A percentile compares a stretch with the other conserved stretches of the same genome.
phyloP scores from a whole-genome alignment of 1,140 invertebrate genomes.

The Eupristina koningsbergeri region DNA sequence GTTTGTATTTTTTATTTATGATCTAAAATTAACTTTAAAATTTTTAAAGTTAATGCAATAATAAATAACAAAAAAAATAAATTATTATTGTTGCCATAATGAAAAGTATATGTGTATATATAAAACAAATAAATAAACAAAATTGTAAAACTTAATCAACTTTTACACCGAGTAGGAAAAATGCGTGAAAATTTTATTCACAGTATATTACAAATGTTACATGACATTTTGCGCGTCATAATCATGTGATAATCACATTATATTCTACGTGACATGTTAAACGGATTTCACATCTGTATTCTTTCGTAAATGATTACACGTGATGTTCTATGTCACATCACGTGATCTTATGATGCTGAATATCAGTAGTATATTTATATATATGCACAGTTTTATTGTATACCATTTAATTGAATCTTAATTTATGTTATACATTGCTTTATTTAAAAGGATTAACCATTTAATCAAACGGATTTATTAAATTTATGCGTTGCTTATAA shows the following conservation, averaged over 20 bases:
- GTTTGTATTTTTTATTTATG: too few species aligned
- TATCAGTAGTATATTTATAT: not conserved
- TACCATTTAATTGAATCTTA: not conserved
- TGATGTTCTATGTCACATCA: not conserved
- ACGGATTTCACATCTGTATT: conserved; percentile 1
- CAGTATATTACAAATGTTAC: not conserved
- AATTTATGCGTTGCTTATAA: not conserved
- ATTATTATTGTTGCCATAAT: too few species aligned
- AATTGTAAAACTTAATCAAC: not conserved
- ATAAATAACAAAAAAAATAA: too few species aligned
- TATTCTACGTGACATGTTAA: not conserved
- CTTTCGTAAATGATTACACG: conserved; percentile 15
- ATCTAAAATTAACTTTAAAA: too few species aligned
- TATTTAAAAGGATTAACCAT: too few species aligned
- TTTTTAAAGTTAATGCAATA: too few species aligned
- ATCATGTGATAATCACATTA: conserved; percentile 14
- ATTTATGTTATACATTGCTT: not conserved
- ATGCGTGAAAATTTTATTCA: not conserved
- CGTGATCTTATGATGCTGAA: conserved; percentile 2
- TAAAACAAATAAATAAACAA: not conserved
- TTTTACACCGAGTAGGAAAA: not conserved
- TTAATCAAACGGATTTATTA: not conserved
- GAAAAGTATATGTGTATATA: too few species aligned
- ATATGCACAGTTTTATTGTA: not conserved
- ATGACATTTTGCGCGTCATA: not conserved